Base-by-base conservation (phyloP, 2,113 vertebrate species). In the Cathartes aura region DNA sequence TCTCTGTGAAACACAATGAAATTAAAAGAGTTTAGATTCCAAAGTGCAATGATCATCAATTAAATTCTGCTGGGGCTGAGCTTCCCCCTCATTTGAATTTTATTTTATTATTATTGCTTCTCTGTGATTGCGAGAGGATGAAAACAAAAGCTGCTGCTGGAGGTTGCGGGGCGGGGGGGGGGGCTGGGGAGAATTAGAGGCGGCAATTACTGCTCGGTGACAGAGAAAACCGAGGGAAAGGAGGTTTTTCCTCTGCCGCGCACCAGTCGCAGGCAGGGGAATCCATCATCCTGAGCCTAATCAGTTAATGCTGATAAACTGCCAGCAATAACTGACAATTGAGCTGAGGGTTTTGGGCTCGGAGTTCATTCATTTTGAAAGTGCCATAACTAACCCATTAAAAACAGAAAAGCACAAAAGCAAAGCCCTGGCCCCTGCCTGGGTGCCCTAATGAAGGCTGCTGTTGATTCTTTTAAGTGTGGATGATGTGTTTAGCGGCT, bases 301-400 rank as follows among this genome's bases (percentile, higher is more conserved):
- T 98, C 98, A 98, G 98, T 98, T 98, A 98, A 98, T 96, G 96
- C 98, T 98, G 98, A 98, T 98, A 98, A 98, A 98, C 98, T 98
- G 98, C 98, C 97, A 96, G 98, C 98, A 98, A 98, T 98, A 98
- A 98, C 98, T 98, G 98, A 97, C 98, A 98, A 98, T 98, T 95
- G 98, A 96, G 83, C 96, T 43, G 88, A 89, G 80, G 91, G 94
- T 82, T 89, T 59, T 81, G 91, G 86, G 97, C 96, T 80, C 53
- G 30, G 82, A 96, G 98, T 98, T 98, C 97, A 96, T 98, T 98
- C 98, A 80, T 98, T 98, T 87, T 95, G 95, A 91, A 97, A 98
- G 98, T 90, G 96, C 87, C 67, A 89, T 95, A 96, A 96, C 84
- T 55, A 97, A 96, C 92, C 96, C 91, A 67, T 97, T 95, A 90